These are phyloP conservation scores for Platichthys stellatus DNA, from an alignment of 2,113 vertebrate genomes.

Conservation along the genomic window DNA sequence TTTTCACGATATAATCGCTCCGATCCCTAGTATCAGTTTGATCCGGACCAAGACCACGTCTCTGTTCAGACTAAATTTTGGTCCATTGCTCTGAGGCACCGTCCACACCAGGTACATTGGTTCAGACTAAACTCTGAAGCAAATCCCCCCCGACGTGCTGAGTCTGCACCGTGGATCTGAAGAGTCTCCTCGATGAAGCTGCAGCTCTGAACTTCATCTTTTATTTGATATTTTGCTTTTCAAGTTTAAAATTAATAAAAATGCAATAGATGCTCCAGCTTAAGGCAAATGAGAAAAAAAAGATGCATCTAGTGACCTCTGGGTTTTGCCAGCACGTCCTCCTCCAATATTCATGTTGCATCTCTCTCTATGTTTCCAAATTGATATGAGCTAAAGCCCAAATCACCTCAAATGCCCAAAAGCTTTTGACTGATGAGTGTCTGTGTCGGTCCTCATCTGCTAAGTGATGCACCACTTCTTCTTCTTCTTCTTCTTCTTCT, in stretches of 20 bases:
- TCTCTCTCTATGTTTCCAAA: conserved; percentile 43
- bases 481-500: background rate
- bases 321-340: conserved; percentile 19
- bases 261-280: background rate
- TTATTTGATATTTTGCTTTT: background rate
- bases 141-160: no score
- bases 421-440: conserved; percentile 62
- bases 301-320: background rate
- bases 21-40: no score
- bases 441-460: conserved; percentile 51
- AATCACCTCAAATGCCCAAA: conserved; percentile 45
- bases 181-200: no score
- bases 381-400: conserved; percentile 35
- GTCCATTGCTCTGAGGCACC: no score
- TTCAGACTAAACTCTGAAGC: no score
- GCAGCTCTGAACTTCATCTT: no score
- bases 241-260: conserved; percentile 3
- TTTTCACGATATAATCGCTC: no score
- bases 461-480: conserved; percentile 36
- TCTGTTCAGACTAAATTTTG: no score
- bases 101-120: no score
- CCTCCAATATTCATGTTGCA: conserved; percentile 24
- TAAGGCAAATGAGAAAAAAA: conserved; percentile 16
- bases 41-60: no score
- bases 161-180: no score